Evolutionary conservation across 2,797 vertebrate species (phyloP).

Genomic region (Cossypha niveicapilla): DNA sequence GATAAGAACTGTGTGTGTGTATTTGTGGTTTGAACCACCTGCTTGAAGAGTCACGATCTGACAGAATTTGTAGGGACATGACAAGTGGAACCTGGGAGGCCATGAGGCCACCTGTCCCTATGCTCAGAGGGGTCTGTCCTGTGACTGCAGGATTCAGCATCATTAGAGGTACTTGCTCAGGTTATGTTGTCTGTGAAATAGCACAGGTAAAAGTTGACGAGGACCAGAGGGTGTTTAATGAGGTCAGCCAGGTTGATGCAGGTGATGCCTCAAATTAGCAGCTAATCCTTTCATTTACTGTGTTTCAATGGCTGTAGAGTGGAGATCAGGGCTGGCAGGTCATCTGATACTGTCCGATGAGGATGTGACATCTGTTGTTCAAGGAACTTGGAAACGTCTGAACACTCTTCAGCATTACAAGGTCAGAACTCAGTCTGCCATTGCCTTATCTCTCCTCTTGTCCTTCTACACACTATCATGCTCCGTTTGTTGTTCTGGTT

Average conservation of each 20-base stretch:
- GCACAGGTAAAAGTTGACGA: rapidly evolving
- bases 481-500: neutral
- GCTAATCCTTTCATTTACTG: neutral
- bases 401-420: slow-evolving; percentile 98
- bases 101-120: neutral
- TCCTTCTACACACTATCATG: neutral
- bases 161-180: neutral
- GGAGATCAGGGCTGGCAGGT: slow-evolving; percentile 93
- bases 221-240: neutral
- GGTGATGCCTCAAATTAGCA: neutral
- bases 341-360: slow-evolving; percentile 97
- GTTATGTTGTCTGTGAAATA: neutral
- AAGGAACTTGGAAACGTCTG: slow-evolving; percentile 93
- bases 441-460: neutral
- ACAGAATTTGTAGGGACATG: neutral
- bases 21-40: neutral
- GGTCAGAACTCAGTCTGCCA: slow-evolving; percentile 68
- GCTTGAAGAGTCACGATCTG: neutral
- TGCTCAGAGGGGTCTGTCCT: neutral
- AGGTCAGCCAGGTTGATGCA: neutral
- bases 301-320: slow-evolving; percentile 77
- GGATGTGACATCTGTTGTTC: slow-evolving; percentile 92
- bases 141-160: neutral
- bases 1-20: neutral
- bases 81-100: neutral